Percentiles rank a stretch among this genome's conserved stretches.
phyloP scores from a whole-genome alignment of 2,888 invertebrate species.

The Cremastinae sp. region DNA sequence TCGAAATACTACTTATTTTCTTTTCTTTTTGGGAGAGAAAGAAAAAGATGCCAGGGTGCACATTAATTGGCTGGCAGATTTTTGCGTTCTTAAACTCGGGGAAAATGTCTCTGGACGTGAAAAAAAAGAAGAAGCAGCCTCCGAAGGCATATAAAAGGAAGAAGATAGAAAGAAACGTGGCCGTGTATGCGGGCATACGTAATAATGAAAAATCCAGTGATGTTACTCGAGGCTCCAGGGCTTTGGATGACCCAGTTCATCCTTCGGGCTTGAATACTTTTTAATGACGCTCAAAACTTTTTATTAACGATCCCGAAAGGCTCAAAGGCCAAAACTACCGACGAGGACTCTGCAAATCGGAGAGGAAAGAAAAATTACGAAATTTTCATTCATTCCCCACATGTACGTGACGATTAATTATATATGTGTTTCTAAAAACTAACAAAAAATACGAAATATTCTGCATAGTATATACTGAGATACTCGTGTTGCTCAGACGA shows the following conservation, averaged over 20 bases:
- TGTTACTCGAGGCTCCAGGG: constrained; percentile 66
- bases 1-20: too few relatives aligned
- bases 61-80: too few relatives aligned
- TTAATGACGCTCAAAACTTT: constrained; percentile 62
- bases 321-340: constrained; percentile 8
- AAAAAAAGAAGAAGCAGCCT: neutral
- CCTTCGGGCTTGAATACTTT: constrained; percentile 43
- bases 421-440: too few relatives aligned
- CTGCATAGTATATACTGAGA: too few relatives aligned
- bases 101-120: too few relatives aligned
- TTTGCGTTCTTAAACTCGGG: neutral
- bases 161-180: constrained; percentile 1
- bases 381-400: neutral
- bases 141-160: neutral
- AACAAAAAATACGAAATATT: too few relatives aligned
- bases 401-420: too few relatives aligned
- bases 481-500: too few relatives aligned
- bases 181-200: constrained; percentile 1
- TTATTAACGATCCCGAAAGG: constrained; percentile 49
- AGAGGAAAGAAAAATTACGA: neutral
- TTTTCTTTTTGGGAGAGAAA: too few relatives aligned
- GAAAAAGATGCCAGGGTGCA: too few relatives aligned
- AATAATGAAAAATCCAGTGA: constrained; percentile 11
- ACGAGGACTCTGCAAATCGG: neutral
- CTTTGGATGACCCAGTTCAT: constrained; percentile 75